A percentile compares a stretch with the other conserved stretches of the same genome.
Evolutionary conservation across 2,797 vertebrate genomes (phyloP).

Genomic region (Thamnophis elegans): DNA sequence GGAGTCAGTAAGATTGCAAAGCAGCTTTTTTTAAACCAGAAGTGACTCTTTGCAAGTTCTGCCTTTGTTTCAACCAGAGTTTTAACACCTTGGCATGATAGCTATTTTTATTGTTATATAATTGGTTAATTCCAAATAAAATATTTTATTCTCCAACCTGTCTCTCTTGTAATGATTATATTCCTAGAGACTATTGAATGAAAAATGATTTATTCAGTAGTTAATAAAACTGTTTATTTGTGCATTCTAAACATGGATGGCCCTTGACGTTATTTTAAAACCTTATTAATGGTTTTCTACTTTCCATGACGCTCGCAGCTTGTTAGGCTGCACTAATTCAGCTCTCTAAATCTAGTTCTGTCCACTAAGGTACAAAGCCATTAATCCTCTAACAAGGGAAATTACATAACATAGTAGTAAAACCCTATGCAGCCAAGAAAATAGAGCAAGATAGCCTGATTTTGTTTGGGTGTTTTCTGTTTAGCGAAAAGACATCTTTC

Average conservation of each 20-base stretch:
- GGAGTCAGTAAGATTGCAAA: not conserved
- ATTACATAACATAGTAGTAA: not conserved
- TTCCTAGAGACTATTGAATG: not conserved
- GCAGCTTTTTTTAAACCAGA: not conserved
- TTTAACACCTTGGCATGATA: not conserved
- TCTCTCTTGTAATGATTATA: not conserved
- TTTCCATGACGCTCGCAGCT: slow-evolving; percentile 28
- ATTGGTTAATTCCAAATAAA: not conserved
- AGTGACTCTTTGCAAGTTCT: not conserved
- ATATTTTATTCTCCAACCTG: not conserved
- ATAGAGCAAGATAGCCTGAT: not conserved
- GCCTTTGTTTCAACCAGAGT: not conserved
- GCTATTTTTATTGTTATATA: not conserved
- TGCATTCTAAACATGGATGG: not conserved
- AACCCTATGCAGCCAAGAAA: not conserved
- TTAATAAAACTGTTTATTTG: not conserved
- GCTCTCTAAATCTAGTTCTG: slow-evolving; percentile 2
- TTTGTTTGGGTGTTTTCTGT: not conserved
- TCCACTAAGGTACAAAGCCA: not conserved
- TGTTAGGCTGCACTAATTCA: slow-evolving; percentile 17
- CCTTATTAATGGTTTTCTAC: slow-evolving; percentile 5
- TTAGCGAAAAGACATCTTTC: not conserved
- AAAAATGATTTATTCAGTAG: not conserved
- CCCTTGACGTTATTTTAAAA: slow-evolving; percentile 14
- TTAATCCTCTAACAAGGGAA: slow-evolving; percentile 19